A percentile compares a stretch with the other conserved stretches of the same genome.
These are phyloP conservation scores for Grammomys surdaster DNA, from an alignment of 2,113 vertebrate genomes.

Conservation along the genomic window DNA sequence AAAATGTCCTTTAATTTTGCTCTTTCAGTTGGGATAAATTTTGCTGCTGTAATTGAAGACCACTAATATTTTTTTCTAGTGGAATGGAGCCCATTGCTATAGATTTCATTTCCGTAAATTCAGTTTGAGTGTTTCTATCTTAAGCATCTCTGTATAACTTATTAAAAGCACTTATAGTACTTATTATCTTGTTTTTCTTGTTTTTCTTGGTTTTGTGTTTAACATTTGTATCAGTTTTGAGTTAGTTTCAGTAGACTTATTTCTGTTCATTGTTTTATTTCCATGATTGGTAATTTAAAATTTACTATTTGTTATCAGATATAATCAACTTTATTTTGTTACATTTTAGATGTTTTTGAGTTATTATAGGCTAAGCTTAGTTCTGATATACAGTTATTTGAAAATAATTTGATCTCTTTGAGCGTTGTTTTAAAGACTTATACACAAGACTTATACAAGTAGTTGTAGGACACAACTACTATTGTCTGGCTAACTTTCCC, in stretches of 20 bases:
- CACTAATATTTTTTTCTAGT: background rate
- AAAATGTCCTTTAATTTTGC: background rate
- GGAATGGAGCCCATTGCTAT: background rate
- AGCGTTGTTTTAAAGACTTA: background rate
- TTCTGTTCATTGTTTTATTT: background rate
- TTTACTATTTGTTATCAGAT: background rate
- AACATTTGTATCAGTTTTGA: background rate
- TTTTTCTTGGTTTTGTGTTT: too few species aligned
- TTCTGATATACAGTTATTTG: background rate
- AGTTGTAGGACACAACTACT: background rate
- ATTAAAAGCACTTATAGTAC: background rate
- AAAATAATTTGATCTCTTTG: background rate
- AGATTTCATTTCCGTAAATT: background rate
- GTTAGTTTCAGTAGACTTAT: background rate
- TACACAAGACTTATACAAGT: too few species aligned
- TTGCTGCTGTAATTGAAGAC: background rate
- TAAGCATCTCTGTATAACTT: background rate
- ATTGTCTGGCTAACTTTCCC: background rate
- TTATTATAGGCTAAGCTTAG: background rate
- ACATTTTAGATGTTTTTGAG: background rate
- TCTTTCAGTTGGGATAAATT: background rate
- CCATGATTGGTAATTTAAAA: background rate
- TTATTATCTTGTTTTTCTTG: background rate
- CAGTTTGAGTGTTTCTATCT: too few species aligned
- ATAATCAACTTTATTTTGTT: background rate